Conservation (phyloP, 92 coral and sea anemone genomes). For the Virgularia gustaviana region DNA sequence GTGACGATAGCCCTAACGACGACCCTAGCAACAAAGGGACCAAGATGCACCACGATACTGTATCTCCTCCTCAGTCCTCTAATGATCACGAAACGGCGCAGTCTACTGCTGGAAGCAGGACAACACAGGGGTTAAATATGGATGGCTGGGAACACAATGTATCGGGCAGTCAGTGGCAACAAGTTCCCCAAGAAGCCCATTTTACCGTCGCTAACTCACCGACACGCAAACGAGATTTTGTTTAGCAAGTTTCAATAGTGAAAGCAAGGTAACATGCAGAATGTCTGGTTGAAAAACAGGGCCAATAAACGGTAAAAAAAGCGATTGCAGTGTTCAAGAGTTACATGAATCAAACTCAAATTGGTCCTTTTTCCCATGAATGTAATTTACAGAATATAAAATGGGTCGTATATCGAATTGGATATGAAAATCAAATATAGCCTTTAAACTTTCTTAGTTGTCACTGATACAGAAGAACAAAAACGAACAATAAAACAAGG, state of each 20-base stretch:
- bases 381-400: too few species aligned
- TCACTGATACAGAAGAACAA: too few species aligned
- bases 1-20: conserved; percentile 38
- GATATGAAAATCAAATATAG: too few species aligned
- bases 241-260: too few species aligned
- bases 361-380: neutral
- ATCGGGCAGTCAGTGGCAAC: conserved; percentile 31
- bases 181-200: conserved; percentile 52
- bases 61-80: neutral
- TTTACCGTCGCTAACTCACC: conserved; percentile 87
- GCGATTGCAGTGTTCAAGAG: neutral
- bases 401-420: too few species aligned
- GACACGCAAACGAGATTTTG: conserved; percentile 73
- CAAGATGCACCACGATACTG: conserved; percentile 8
- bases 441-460: too few species aligned
- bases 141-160: conserved; percentile 35
- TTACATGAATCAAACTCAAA: neutral
- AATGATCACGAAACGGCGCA: neutral
- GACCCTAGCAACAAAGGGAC: conserved; percentile 28
- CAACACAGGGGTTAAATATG: conserved; percentile 4
- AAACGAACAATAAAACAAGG: too few species aligned
- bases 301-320: neutral
- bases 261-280: too few species aligned
- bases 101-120: neutral
- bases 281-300: too few species aligned